Base-by-base conservation (phyloP, 1,140 invertebrate species). In the Cyphomyrmex costatus region DNA sequence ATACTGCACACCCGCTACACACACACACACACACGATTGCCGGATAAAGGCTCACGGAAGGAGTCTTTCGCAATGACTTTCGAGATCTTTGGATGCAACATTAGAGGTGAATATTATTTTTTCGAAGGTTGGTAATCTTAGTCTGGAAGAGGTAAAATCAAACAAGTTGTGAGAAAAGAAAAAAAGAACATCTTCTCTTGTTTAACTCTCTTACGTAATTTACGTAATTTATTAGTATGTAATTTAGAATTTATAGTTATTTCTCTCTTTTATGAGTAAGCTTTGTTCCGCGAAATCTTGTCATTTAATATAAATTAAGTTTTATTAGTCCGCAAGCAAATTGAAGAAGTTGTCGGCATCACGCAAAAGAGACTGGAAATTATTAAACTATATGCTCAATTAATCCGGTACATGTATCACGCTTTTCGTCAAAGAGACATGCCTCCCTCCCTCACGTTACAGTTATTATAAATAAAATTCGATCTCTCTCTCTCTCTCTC, bases 381-480 rank as follows among this genome's bases (percentile, higher is more conserved):
- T 58, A 80, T 70, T n/a, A 58, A 70, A 16, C n/a, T n/a, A 16
- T 42, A 53, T 1, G 51, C 2, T 70, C 33, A 21, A 80, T 80
- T 56, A 70, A 80, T 46, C 78, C 24, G 56, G 8, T 4, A 61
- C 12, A 3, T 5, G 76, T 30, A 36, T 24, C 61, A 68, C n/a
- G 30, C 33, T 53, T 70, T 42, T 80, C 49, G 49, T 27, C 16
- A 30, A 80, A 21, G 21, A 56, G 63, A 80, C 30, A 80, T 51
- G 46, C 8, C 12, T n/a, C 4, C 63, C 24, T 36, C 63, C 6
- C 60, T 61, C 27, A 4, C n/a, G 1, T 19, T 33, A 66, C 12
- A 8, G 30, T 30, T 30, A 36, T 56, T 80, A 70, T 30, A 70
- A 70, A 70, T 70, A 80, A 49, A 78, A 63, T 14, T n/a, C 65